Conservation (phyloP, 1,140 invertebrate genomes). For the Drosophila sulfurigaster region DNA sequence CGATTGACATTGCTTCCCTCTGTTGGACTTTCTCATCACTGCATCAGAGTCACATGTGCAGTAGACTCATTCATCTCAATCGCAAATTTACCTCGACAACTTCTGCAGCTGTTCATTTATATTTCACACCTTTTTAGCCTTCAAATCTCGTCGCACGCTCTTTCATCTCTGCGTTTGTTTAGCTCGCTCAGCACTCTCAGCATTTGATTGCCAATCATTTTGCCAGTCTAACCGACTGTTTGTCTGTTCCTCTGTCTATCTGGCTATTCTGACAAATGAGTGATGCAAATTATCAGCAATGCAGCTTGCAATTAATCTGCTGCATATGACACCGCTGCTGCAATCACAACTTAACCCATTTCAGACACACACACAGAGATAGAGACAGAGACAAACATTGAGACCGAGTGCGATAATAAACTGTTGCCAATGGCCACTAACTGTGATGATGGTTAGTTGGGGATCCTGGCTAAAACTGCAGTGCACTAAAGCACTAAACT, state of each 20-base stretch:
- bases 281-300: constrained; percentile 77
- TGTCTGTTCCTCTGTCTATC: constrained; percentile 51
- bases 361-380: constrained; percentile 33
- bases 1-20: background rate
- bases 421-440: constrained; percentile 59
- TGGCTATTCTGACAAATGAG: constrained; percentile 47
- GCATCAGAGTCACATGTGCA: background rate
- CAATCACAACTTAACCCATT: constrained; percentile 78
- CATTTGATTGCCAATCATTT: constrained; percentile 66
- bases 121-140: constrained; percentile 39
- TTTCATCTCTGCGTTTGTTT: constrained; percentile 4
- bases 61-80: constrained; percentile 3
- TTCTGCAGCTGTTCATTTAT: constrained; percentile 30
- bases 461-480: constrained; percentile 53
- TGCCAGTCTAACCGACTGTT: constrained; percentile 12
- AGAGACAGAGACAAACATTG: constrained; percentile 2
- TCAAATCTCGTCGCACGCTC: constrained; percentile 7
- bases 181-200: constrained; percentile 14
- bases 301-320: constrained; percentile 79
- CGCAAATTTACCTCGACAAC: background rate
- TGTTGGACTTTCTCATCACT: background rate
- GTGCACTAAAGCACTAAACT: constrained; percentile 78
- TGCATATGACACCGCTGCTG: constrained; percentile 74
- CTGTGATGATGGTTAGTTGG: constrained; percentile 1
- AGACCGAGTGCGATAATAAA: constrained; percentile 60